Base-by-base conservation (phyloP, 2,113 vertebrate species). In the Microcebus lehilahytsara region DNA sequence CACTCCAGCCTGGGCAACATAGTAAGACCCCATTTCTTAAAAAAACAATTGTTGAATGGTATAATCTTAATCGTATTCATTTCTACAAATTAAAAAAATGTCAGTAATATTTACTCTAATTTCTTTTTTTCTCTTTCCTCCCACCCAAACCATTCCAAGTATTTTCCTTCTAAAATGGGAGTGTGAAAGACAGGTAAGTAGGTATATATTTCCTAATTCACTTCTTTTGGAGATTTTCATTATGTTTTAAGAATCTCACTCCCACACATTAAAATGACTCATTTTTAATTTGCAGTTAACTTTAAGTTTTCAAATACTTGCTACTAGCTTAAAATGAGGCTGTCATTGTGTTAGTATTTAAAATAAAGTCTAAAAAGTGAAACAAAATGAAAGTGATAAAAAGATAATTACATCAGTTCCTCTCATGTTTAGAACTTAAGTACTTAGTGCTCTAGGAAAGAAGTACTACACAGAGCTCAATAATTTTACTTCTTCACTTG, bases 211-310 rank as follows among this genome's bases (percentile, higher is more conserved):
- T 92, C 25, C 84, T 92, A 95, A 96, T 80, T 85, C 17, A 91
- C 32, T 93, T 94, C 90, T 85, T 81, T 85, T 40, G 62, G 37
- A 80, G 62, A 83, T 81, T 95, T 89, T 89, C 49, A 72, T 81
- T 89, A 86, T 60, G 23, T 95, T 77, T 92, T 88, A 90, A 87
- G 64, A 67, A 19, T 93, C 69, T 72, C 42, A 87, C 14, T 90
- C 34, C 37, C 14, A 81, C n/a, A 86, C 42, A 84, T 32, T 84
- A 75, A 93, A 92, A 92, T 85, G n/a, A 89, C 9, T 92, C 62
- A 95, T 79, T 91, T 85, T 78, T 86, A 94, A 89, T 77, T 85
- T 93, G 93, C 2, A 89, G 40, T 89, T 92, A 96, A 83, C 53
- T 46, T 89, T 71, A 92, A 88, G 53, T 25, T 92, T 93, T 77